Evolutionary conservation across 1,140 invertebrate species (phyloP), one percentile per base, ranked within the genome.

Genomic region (Antheraea mylitta): DNA sequence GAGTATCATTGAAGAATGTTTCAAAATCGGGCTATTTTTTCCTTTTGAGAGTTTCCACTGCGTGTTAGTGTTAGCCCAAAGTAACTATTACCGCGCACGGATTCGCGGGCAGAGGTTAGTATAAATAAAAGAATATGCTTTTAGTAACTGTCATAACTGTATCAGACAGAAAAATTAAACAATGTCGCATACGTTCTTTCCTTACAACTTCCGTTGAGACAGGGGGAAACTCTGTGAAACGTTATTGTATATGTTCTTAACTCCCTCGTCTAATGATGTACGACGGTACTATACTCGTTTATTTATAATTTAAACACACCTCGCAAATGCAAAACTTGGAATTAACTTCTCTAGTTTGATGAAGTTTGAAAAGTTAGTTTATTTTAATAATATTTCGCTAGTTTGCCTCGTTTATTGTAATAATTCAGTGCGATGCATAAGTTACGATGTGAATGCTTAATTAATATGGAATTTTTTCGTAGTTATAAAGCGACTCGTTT

Each of bases 301-400:
- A 68, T 64, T 71, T 72, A 67, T 63, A 71, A 69, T 75, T 70
- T 71, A 71, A 74, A 66, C 60, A 58, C 69, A 45, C 36, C 65
- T 60, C 59, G 66, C 65, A 30, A 66, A 62, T 62, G 45, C 13
- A 42, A 66, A 75, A 76, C 65, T 75, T 73, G 48, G 70, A 71
- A 76, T 76, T 69, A 76, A 76, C 69, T 76, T 73, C 63, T 59
- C 59, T 61, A 69, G 64, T 66, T 67, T 64, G 60, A 75, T 68
- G 48, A 75, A 67, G 70, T 67, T 66, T 69, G 42, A 19, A 65
- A 65, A 65, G 16, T 65, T 65, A 18, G 36, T 65, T 65, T 48
- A 42, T 42, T 64, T 64, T 64, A 36, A 64, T 64, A 64, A 64
- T 65, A 22, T 65, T 65, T 38, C 64, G 18, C 11, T 65, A 48